Base-by-base conservation (phyloP, 2,797 vertebrate species). In the Borostomias antarcticus region DNA sequence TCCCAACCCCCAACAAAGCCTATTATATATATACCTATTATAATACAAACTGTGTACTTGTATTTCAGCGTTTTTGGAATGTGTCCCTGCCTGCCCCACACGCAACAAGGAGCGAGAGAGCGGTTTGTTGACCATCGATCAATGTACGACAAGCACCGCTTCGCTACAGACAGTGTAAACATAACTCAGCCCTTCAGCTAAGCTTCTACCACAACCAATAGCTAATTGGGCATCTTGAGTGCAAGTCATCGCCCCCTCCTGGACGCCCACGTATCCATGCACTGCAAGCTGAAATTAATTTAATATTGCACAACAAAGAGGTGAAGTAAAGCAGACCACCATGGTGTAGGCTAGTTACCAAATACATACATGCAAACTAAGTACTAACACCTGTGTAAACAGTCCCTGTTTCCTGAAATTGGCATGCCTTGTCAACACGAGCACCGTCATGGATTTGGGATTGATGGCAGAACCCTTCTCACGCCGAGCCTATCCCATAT, bases 221-320 rank as follows among this genome's bases (percentile, higher is more conserved):
- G 35, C 1, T 4, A 35, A 43, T 57, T 45, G 33, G 47, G 30
- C 37, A 59, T 64, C 57, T 58, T 65, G 74, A 62, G 58, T 25
- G 19, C 29, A 60, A 30, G 53, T 69, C 72, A 74, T 72, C 83
- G 89, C 88, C 88, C 85, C 84, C 88, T 90, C 32, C 86, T 90
- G 89, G 89, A 82, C 72, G 68, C 53, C 1, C 19, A n/a, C n/a
- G n/a, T n/a, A n/a, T n/a, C n/a, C n/a, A n/a, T n/a, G n/a, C n/a
- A n/a, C n/a, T n/a, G n/a, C n/a, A n/a, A n/a, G n/a, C n/a, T n/a
- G n/a, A n/a, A n/a, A n/a, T n/a, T n/a, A n/a, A n/a, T n/a, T n/a
- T n/a, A n/a, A n/a, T n/a, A n/a, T n/a, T n/a, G n/a, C n/a, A n/a
- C n/a, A n/a, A n/a, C n/a, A n/a, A n/a, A n/a, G n/a, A n/a, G n/a